Conservation (phyloP, 2,888 invertebrate genomes). For the Rhingia campestris region DNA sequence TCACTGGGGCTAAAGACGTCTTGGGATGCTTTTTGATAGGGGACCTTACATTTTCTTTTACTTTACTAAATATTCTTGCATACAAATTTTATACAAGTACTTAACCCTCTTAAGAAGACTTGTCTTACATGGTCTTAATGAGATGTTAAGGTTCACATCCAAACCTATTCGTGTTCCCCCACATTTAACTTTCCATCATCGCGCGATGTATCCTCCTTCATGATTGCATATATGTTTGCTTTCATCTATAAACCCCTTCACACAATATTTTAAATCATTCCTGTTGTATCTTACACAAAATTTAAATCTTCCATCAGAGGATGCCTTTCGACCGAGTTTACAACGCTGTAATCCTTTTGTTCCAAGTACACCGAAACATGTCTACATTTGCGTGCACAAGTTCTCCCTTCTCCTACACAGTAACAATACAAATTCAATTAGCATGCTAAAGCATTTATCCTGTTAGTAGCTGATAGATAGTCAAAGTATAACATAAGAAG, state of each 20-base stretch:
- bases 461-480: constrained; percentile 28
- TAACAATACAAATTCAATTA: constrained; percentile 60
- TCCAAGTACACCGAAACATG: constrained; percentile 37
- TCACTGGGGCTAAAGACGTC: too few species aligned
- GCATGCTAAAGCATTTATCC: constrained; percentile 29
- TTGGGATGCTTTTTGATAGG: too few species aligned
- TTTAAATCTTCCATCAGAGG: constrained; percentile 10
- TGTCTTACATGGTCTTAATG: background rate
- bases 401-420: background rate
- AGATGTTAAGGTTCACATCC: background rate
- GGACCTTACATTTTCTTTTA: too few species aligned
- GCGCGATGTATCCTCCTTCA: background rate
- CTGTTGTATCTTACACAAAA: constrained; percentile 12
- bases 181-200: constrained; percentile 1
- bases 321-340: constrained; percentile 31
- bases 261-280: constrained; percentile 4
- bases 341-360: constrained; percentile 45
- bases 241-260: constrained; percentile 23
- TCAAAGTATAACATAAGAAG: constrained; percentile 10
- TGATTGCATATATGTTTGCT: constrained; percentile 25
- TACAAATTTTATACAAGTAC: background rate
- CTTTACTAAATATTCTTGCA: background rate
- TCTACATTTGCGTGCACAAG: constrained; percentile 20
- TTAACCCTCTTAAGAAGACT: background rate
- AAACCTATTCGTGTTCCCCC: constrained; percentile 1